phyloP scores from a whole-genome alignment of 1,140 invertebrate genomes.

The Trachymyrmex septentrionalis region DNA sequence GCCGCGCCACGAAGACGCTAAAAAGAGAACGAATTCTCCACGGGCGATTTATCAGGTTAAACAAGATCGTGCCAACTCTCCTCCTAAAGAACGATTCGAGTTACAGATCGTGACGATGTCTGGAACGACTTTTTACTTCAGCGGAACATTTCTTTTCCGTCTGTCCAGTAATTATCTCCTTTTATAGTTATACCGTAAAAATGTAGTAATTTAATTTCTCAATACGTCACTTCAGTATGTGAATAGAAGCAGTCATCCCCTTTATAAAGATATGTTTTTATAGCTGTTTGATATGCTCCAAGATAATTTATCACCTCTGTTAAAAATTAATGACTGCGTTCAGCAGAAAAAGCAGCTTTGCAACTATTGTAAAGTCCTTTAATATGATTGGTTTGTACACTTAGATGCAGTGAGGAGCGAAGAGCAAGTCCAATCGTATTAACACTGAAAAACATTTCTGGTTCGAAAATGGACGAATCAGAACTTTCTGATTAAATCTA shows the following conservation, averaged over 20 bases:
- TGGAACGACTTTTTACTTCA: background rate
- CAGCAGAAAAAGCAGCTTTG: no score
- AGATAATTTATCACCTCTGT: background rate
- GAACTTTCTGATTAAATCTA: no score
- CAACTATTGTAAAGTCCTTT: no score
- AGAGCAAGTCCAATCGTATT: no score
- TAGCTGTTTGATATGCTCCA: background rate
- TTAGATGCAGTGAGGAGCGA: no score
- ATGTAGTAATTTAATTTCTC: background rate
- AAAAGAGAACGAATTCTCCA: background rate
- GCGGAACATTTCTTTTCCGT: background rate
- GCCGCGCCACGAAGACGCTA: constrained; percentile 19
- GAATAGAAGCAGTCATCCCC: background rate
- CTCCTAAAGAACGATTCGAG: background rate
- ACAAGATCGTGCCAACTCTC: constrained; percentile 33
- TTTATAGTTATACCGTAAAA: constrained; percentile 12
- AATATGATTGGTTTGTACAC: no score
- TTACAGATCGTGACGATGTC: background rate
- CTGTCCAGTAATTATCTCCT: background rate
- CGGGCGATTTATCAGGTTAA: constrained; percentile 45
- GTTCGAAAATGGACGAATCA: no score
- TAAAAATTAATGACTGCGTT: background rate
- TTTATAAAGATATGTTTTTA: background rate
- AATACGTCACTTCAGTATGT: background rate
- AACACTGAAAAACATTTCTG: no score